Conservation (phyloP, 1,140 invertebrate species). For the Apolygus lucorum region DNA sequence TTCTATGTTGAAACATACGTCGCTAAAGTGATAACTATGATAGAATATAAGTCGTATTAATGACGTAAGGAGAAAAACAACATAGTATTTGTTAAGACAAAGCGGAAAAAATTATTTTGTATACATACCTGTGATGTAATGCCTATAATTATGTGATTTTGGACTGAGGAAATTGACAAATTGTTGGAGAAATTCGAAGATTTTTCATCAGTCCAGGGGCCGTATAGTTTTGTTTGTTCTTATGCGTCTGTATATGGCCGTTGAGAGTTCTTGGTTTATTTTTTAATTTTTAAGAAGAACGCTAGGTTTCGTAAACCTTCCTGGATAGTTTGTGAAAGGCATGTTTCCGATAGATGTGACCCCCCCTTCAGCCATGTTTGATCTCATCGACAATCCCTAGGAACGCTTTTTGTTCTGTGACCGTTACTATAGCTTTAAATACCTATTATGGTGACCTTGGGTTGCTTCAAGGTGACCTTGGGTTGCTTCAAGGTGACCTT, state of each 20-base stretch:
- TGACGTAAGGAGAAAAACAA: neutral
- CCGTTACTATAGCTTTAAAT: too few species aligned
- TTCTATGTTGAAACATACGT: neutral
- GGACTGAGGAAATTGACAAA: neutral
- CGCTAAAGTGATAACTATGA: neutral
- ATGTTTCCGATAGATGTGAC: too few species aligned
- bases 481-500: too few species aligned
- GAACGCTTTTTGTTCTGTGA: too few species aligned
- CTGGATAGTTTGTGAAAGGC: too few species aligned
- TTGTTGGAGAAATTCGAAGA: neutral
- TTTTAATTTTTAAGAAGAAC: too few species aligned
- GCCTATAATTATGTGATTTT: slow-evolving; percentile 11
- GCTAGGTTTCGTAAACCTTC: too few species aligned
- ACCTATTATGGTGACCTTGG: too few species aligned
- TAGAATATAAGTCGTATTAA: neutral
- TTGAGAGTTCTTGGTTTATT: neutral
- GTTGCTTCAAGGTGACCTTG: too few species aligned
- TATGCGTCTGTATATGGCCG: too few species aligned
- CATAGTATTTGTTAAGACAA: neutral
- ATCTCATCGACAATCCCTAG: too few species aligned
- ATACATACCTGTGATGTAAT: slow-evolving; percentile 15
- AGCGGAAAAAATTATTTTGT: slow-evolving; percentile 10
- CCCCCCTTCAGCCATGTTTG: too few species aligned
- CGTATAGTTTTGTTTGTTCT: neutral
- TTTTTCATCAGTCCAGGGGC: slow-evolving; percentile 5